Percentiles rank a stretch among this genome's conserved stretches.
phyloP scores from a whole-genome alignment of 2,888 invertebrate genomes.

The Sarcophaga carnaria region DNA sequence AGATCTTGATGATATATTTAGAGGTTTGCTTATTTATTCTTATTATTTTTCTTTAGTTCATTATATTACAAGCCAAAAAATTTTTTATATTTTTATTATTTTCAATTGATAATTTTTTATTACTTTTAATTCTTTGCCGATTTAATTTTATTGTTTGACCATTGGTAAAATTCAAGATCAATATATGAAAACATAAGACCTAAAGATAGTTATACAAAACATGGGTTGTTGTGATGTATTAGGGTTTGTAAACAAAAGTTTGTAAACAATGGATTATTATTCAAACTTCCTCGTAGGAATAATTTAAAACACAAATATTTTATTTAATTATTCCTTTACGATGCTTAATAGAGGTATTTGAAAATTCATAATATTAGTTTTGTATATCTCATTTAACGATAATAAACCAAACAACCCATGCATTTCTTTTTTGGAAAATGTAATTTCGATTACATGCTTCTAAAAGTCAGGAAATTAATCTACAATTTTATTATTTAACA shows the following conservation, averaged over 20 bases:
- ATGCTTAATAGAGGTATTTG: neutral
- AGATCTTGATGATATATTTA: constrained; percentile 83
- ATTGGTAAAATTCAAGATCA: constrained; percentile 58
- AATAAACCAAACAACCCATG: constrained; percentile 61
- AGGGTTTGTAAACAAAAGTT: neutral
- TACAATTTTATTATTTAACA: constrained; percentile 46
- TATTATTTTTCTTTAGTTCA: constrained; percentile 59
- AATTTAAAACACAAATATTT: too few relatives aligned
- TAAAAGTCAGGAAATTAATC: constrained; percentile 49
- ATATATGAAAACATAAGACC: constrained; percentile 5
- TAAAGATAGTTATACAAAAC: constrained; percentile 28
- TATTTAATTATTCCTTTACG: neutral
- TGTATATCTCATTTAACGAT: too few relatives aligned
- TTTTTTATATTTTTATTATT: neutral
- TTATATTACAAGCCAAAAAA: constrained; percentile 12
- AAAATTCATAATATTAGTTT: neutral
- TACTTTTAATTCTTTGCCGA: neutral
- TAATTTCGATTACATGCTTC: constrained; percentile 36
- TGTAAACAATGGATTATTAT: too few relatives aligned
- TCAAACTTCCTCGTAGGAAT: too few relatives aligned
- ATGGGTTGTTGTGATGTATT: constrained; percentile 62
- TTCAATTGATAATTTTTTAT: constrained; percentile 27
- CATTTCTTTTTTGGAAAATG: constrained; percentile 27
- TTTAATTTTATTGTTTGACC: constrained; percentile 11
- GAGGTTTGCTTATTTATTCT: constrained; percentile 76